Evolutionary conservation across 2,113 vertebrate species (phyloP), one percentile per base, ranked within the genome.

Genomic region (Toxotes jaculatrix): DNA sequence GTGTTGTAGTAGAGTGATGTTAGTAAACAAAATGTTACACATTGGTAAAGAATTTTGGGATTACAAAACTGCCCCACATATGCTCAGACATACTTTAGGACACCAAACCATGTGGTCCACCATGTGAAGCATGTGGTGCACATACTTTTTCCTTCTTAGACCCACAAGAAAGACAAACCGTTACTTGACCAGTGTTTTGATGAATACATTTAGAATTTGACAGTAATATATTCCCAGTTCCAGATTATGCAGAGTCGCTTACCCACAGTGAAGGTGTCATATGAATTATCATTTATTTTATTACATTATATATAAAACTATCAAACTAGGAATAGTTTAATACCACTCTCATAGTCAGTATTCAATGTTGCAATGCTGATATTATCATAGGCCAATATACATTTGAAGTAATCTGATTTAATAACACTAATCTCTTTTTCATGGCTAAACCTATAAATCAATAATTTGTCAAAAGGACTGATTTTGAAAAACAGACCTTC

Each of bases 61-160:
- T 70, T 59, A 83, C 19, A 59, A 77, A 83, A 63, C 51, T 67
- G 80, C 2, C 79, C 75, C 51, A 43, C 27, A 69, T 76, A 36
- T 45, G 17, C 47, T 45, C n/a, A 7, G 43, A 64, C 49, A 55
- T 56, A 9, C 9, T 73, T 12, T 61, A 43, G 77, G 60, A 53
- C 60, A 10, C 51, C 8, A 16, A 60, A 61, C 5, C 77, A 74
- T 63, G 57, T 45, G 56, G 23, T 42, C 17, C 2, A 55, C 4
- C 14, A 38, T 38, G 59, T 51, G 31, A 56, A 23, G 43, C 78
- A 84, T 84, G 77, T 80, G 78, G 63, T 42, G 61, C 68, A 49
- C 84, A 83, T 66, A 75, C 49, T 14, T 75, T 56, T 64, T 69
- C 75, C 53, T 11, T 47, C 13, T 51, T 23, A 10, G n/a, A 71